Conservation (phyloP, 1,140 invertebrate genomes). For the Camponotus floridanus region DNA sequence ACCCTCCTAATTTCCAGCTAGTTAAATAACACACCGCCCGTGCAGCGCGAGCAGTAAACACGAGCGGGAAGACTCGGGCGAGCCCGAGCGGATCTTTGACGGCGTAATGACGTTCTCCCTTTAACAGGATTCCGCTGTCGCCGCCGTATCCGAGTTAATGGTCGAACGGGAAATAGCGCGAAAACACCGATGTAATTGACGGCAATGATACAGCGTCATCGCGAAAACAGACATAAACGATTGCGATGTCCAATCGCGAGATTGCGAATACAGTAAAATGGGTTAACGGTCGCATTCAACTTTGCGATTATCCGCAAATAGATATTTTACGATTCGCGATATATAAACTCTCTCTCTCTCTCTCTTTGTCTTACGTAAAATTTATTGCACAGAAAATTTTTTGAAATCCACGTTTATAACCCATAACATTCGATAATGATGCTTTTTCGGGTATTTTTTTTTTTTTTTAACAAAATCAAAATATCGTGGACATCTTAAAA, state of each 20-base stretch:
- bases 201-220: conserved; percentile 28
- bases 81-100: conserved; percentile 31
- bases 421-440: background rate
- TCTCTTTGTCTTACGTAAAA: background rate
- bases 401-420: background rate
- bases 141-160: conserved; percentile 26
- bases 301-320: conserved; percentile 5
- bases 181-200: conserved; percentile 41
- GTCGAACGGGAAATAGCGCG: conserved; percentile 23
- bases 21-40: conserved; percentile 64
- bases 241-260: conserved; percentile 4
- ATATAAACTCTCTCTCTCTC: background rate
- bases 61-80: conserved; percentile 45
- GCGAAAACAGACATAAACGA: conserved; percentile 42
- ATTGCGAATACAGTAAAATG: conserved; percentile 25
- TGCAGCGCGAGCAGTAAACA: conserved; percentile 49
- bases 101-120: conserved; percentile 66
- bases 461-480: background rate
- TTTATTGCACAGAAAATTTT: background rate
- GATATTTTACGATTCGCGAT: conserved; percentile 6
- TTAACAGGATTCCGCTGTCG: conserved; percentile 63
- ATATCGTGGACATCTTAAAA: background rate
- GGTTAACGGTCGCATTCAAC: conserved; percentile 14
- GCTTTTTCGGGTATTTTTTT: background rate
- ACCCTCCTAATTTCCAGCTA: conserved; percentile 60